A percentile compares a stretch with the other conserved stretches of the same genome.
phyloP scores from a whole-genome alignment of 2,888 invertebrate genomes.

The Napeogenes inachia region DNA sequence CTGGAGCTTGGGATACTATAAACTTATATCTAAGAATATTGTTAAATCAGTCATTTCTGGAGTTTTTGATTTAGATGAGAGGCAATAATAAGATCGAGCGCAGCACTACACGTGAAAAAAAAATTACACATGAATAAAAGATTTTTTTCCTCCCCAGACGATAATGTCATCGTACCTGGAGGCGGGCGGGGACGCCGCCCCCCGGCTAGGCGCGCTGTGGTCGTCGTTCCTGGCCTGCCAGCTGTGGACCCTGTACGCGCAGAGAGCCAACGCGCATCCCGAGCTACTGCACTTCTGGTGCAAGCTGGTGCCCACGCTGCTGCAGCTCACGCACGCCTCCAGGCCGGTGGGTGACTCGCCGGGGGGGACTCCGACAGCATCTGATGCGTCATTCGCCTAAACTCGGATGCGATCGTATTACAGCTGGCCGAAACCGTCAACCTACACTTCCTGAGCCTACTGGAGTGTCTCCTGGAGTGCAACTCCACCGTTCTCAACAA shows the following conservation, averaged over 20 bases:
- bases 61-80: too few species aligned
- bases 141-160: conserved; percentile 72
- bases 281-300: conserved; percentile 99
- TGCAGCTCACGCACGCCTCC: conserved; percentile 87
- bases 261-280: conserved; percentile 83
- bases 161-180: conserved; percentile 98
- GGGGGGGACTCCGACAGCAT: too few species aligned
- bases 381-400: too few species aligned
- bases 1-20: too few species aligned
- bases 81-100: too few species aligned
- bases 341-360: conserved; percentile 83
- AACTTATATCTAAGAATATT: too few species aligned
- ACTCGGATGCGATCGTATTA: conserved; percentile 1
- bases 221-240: conserved; percentile 99
- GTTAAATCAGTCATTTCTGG: too few species aligned
- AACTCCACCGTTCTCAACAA: conserved; percentile 95
- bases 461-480: conserved; percentile 96
- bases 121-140: too few species aligned
- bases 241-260: conserved; percentile 96
- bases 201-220: conserved; percentile 97
- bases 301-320: conserved; percentile 95
- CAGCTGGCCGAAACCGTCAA: conserved; percentile 98
- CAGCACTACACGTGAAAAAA: too few species aligned
- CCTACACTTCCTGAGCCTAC: conserved; percentile 94
- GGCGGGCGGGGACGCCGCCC: conserved; percentile 82